Percentiles rank a stretch among this genome's conserved stretches.
Conservation (phyloP, 1,140 invertebrate genomes). For the Goniozus legneri region DNA sequence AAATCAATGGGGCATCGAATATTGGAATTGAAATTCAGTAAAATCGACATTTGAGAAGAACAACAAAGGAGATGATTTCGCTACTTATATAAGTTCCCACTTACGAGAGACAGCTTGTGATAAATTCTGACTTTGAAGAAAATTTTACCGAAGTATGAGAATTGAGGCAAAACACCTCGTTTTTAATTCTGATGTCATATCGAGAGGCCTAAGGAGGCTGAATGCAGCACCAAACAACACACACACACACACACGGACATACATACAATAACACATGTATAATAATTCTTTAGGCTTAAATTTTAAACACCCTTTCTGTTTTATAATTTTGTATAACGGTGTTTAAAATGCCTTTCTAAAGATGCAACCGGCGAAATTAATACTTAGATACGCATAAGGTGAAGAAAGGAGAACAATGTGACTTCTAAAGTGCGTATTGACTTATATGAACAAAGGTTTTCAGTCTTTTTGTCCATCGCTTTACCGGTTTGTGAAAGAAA, state of each 20-base stretch:
- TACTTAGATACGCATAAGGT: slow-evolving; percentile 15
- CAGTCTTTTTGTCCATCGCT: slow-evolving; percentile 20
- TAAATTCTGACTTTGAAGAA: neutral
- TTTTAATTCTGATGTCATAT: slow-evolving; percentile 28
- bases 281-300: slow-evolving; percentile 32
- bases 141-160: neutral
- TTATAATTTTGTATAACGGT: slow-evolving; percentile 39
- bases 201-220: slow-evolving; percentile 35
- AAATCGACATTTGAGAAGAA: too few species aligned
- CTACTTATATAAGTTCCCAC: too few species aligned
- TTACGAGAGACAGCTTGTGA: neutral
- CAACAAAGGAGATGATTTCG: too few species aligned
- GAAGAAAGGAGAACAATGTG: too few species aligned
- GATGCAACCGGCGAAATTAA: slow-evolving; percentile 12
- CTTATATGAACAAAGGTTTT: slow-evolving; percentile 27
- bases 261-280: slow-evolving; percentile 22
- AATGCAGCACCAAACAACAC: slow-evolving; percentile 22
- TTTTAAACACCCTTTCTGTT: slow-evolving; percentile 33
- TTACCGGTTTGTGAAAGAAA: slow-evolving; percentile 22
- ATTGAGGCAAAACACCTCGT: slow-evolving; percentile 10
- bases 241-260: too few species aligned
- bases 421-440: slow-evolving; percentile 25
- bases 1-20: too few species aligned
- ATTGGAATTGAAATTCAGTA: too few species aligned
- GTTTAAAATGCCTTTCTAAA: slow-evolving; percentile 26